A percentile compares a stretch with the other conserved stretches of the same genome.
Evolutionary conservation across 2,797 vertebrate genomes (phyloP).

Genomic region (Mormyrus proboscirostris): DNA sequence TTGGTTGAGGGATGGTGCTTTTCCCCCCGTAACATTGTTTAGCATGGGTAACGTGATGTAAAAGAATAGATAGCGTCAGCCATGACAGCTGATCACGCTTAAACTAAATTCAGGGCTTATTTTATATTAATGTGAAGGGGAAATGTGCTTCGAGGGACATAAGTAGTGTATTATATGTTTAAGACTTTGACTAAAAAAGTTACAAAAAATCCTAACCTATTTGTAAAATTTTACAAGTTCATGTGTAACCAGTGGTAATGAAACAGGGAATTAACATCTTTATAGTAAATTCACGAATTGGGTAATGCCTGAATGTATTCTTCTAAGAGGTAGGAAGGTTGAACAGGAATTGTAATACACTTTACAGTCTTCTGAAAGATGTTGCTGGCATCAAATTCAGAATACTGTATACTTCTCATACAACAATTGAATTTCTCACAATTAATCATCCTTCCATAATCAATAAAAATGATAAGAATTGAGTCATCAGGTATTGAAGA

Average conservation of each 20-base stretch:
- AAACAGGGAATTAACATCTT: background rate
- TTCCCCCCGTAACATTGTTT: background rate
- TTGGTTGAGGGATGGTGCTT: background rate
- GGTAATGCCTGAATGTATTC: background rate
- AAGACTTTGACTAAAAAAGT: background rate
- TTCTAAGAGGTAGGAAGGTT: background rate
- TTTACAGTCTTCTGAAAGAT: background rate
- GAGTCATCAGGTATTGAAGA: background rate
- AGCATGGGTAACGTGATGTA: background rate
- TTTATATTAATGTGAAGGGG: conserved; percentile 1
- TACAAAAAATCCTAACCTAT: background rate
- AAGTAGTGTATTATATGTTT: conserved; percentile 6
- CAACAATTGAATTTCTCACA: background rate
- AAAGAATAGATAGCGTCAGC: background rate
- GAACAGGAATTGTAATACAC: background rate
- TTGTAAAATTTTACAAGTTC: background rate
- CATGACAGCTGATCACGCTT: background rate
- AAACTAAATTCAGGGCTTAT: conserved; percentile 5
- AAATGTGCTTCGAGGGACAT: background rate
- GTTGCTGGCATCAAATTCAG: background rate
- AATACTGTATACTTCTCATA: background rate
- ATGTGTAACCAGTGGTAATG: background rate
- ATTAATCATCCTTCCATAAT: background rate
- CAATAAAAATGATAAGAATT: background rate
- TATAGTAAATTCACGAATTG: background rate